Base-by-base conservation (phyloP, 2,888 invertebrate species). In the Chromoteleia sp. region DNA sequence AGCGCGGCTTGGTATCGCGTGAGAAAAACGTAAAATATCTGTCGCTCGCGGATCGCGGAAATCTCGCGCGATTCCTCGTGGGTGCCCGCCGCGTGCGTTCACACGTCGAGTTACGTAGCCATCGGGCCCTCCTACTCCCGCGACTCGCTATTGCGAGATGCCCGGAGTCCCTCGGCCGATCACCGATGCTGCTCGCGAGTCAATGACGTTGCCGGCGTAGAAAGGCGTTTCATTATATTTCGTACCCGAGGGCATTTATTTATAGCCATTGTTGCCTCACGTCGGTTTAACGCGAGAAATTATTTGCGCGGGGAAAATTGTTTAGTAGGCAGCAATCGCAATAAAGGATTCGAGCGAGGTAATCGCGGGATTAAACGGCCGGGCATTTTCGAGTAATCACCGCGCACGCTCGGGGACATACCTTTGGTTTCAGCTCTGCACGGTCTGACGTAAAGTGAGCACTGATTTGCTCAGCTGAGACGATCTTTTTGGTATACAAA, bases 141-240 rank as follows among this genome's bases (percentile, higher is more conserved):
- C 25, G 56, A 30, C 29, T 58, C 19, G 65, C 58, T 63, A 74
- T 74, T 56, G 74, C 74, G 65, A 52, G 45, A 71, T 39, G 58
- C 48, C 12, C 36, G 10, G 36, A 59, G 59, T 70, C 70, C 59
- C 50, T 52, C 7, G 14, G 67, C 54, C 43, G 56, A 76, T 76
- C 59, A 19, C 19, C 67, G 75, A 76, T 54, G 70, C 14, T 59
- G 65, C 65, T 61, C 68, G 68, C 54, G 61, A 68, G 70, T 76
- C 58, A 59, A 70, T 61, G 77, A 77, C 77, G 56, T 39, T 29
- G 39, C 45, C 56, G 19, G n/a, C 56, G 54, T 59, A 67, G 76
- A 76, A 71, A 78, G 71, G 78, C 21, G 65, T 78, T 73, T 65
- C 59, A 56, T 70, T 77, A 54, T 52, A 70, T 77, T 77, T 76